Evolutionary conservation across 2,888 invertebrate species (phyloP), one percentile per base, ranked within the genome.

Genomic region (Hipparchia semele): DNA sequence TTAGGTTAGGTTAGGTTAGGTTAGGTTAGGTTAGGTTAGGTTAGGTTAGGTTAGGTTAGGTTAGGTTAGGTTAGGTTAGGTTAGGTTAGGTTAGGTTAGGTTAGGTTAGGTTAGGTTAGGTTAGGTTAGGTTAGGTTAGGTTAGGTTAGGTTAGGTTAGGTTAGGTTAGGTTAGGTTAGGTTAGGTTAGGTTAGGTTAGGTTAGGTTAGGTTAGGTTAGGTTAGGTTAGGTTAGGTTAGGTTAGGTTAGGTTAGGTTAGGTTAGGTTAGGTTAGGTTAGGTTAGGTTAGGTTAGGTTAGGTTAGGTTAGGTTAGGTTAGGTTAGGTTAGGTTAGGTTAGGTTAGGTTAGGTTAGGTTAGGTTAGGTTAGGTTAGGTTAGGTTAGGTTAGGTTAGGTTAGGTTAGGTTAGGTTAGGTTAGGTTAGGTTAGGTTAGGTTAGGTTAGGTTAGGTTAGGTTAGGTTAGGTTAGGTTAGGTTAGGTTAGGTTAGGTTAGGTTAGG

Each of bases 371-470:
- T 75, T 75, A 71, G 73, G 72, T 72, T 74, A 75, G 72, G 74
- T 76, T 68, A 71, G 66, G 46, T 49, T 49, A 49, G 46, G 46
- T 49, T 49, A 49, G 46, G 46, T 49, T 74, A 74, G 76, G 73
- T 76, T 73, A 73, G 76, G 73, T 76, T 73, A 75, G 76, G 74
- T 76, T 75, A 75, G 76, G 74, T 76, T 75, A 75, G 76, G 74
- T 76, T 76, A 76, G 76, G 76, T 76, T 76, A 76, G 74, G 76
- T 76, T 76, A 76, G 76, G 76, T 76, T 76, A 76, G 76, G 76
- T 76, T 76, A 76, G 76, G 76, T 76, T 76, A 76, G 76, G 76
- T 76, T 76, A 76, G 76, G 76, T 76, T 76, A 76, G 76, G 76
- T 76, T 76, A 76, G 76, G 76, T 76, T 76, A 76, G 76, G 76